These are phyloP conservation scores for Semaprochilodus insignis DNA, from an alignment of 2,797 vertebrate species.

Conservation along the genomic window DNA sequence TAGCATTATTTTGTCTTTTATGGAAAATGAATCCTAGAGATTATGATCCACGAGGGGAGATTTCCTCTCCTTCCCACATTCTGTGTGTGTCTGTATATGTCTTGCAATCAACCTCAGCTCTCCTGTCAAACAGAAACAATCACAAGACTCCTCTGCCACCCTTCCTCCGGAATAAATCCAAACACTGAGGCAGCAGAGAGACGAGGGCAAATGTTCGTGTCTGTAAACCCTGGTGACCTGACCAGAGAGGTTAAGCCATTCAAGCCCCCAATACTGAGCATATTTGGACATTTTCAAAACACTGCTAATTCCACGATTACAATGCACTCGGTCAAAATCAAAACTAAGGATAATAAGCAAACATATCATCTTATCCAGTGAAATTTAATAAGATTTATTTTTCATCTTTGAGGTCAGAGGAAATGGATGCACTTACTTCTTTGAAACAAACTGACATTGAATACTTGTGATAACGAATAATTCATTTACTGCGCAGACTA, in stretches of 20 bases:
- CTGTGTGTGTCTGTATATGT: neutral
- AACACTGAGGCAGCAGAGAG: neutral
- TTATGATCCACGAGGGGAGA: neutral
- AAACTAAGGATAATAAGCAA: neutral
- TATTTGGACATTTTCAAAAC: neutral
- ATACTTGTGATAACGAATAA: slow-evolving; percentile 31
- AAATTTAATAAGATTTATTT: neutral
- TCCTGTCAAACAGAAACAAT: neutral
- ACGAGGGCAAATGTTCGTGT: neutral
- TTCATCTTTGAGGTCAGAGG: neutral
- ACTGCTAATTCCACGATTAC: neutral
- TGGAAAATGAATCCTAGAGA: too few species aligned
- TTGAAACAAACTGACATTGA: neutral
- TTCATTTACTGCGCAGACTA: slow-evolving; percentile 47
- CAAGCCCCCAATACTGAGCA: neutral
- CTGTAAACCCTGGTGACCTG: neutral
- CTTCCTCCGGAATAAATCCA: neutral
- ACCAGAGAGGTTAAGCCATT: neutral
- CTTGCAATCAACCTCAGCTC: neutral
- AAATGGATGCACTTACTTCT: slow-evolving; percentile 4
- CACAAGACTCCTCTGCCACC: neutral
- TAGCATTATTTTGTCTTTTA: neutral
- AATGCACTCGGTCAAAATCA: neutral
- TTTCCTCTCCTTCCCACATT: neutral
- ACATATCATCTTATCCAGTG: neutral